These are phyloP conservation scores for Stegostoma tigrinum DNA, from an alignment of 2,113 vertebrate genomes.

Conservation along the genomic window DNA sequence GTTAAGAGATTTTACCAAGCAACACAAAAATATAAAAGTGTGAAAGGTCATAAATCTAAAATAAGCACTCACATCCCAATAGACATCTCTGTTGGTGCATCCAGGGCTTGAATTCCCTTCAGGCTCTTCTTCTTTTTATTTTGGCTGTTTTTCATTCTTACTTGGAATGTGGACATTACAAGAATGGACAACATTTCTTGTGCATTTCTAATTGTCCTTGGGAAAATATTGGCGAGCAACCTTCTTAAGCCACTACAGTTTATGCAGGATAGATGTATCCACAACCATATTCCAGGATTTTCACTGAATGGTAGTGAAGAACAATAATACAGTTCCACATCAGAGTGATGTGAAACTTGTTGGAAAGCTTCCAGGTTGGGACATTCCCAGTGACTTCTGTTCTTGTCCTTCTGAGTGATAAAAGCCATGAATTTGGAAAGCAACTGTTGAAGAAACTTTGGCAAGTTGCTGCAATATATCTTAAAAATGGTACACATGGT, in stretches of 20 bases:
- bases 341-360: background rate
- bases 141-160: no score
- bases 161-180: background rate
- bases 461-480: no score
- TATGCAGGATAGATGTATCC: background rate
- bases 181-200: no score
- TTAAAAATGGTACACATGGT: no score
- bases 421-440: no score
- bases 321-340: background rate
- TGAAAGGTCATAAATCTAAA: background rate
- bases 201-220: background rate
- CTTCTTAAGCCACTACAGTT: background rate
- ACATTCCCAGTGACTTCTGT: no score
- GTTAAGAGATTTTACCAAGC: background rate
- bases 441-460: no score
- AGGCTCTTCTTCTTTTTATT: no score
- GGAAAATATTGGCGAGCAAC: background rate
- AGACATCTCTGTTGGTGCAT: background rate
- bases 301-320: background rate
- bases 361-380: background rate
- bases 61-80: background rate
- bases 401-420: no score
- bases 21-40: background rate
- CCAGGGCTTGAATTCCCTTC: background rate
- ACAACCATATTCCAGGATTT: background rate